phyloP scores from a whole-genome alignment of 2,113 vertebrate genomes.

The Hirundichthys speculiger region DNA sequence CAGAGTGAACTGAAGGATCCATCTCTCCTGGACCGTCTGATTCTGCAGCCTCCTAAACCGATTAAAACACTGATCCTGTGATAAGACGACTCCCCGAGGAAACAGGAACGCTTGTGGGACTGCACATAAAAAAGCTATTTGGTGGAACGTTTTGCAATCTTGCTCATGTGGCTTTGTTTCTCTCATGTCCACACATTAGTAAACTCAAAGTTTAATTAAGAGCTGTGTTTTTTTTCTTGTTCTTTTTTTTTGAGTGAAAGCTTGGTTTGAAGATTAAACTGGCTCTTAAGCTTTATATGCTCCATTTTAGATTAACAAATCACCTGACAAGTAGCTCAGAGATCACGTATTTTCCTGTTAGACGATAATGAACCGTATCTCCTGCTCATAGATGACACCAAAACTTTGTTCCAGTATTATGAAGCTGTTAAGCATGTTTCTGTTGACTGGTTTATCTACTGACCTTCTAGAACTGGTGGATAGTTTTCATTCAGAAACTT shows the following conservation, averaged over 20 bases:
- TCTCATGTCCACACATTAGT: neutral
- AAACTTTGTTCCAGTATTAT: neutral
- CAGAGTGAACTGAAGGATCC: neutral
- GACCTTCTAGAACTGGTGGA: neutral
- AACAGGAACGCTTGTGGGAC: neutral
- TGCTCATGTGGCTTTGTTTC: neutral
- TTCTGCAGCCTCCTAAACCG: neutral
- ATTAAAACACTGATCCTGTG: constrained; percentile 1
- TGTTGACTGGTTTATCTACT: neutral
- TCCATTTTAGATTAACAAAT: neutral
- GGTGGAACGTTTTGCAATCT: neutral
- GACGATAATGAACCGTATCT: neutral
- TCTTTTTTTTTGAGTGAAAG: neutral
- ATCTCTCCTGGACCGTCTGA: neutral
- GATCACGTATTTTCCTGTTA: neutral
- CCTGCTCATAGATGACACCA: neutral
- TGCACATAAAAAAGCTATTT: constrained; percentile 1
- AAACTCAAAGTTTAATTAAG: constrained; percentile 1
- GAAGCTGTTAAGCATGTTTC: neutral
- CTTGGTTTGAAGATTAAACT: neutral
- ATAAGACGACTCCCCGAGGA: neutral
- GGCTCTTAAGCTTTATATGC: neutral
- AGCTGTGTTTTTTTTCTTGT: too few relatives aligned
- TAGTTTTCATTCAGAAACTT: neutral
- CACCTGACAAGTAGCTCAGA: neutral